These are phyloP conservation scores for Xenentodon cancila DNA, from an alignment of 2,797 vertebrate species.

Conservation along the genomic window DNA sequence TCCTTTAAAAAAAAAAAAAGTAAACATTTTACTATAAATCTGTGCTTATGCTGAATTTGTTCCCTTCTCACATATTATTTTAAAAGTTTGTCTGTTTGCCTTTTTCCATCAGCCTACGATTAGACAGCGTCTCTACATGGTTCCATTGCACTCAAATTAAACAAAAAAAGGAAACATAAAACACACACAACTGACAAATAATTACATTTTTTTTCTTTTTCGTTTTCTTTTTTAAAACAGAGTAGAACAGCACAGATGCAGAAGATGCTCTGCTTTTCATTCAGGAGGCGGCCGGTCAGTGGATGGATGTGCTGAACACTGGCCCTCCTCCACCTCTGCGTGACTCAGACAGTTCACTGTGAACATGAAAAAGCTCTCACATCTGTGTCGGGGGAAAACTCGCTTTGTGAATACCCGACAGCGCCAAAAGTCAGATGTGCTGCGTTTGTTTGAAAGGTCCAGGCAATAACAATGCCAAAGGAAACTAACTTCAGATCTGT, in stretches of 20 bases:
- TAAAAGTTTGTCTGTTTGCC: conserved; percentile 32
- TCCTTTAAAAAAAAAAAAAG: conserved; percentile 24
- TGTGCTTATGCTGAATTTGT: conserved; percentile 3
- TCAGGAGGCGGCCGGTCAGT: conserved; percentile 32
- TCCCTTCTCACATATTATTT: conserved; percentile 15
- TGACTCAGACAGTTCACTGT: conserved; percentile 43
- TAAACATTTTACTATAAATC: conserved; percentile 12
- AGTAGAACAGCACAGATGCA: conserved; percentile 78
- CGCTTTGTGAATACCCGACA: conserved; percentile 21
- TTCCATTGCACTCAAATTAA: conserved; percentile 69
- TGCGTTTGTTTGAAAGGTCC: conserved; percentile 33
- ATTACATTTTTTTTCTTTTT: no score
- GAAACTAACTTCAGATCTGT: conserved; percentile 17
- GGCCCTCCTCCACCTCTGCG: conserved; percentile 24
- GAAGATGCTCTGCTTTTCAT: conserved; percentile 43
- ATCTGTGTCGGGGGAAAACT: conserved; percentile 18
- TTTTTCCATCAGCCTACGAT: conserved; percentile 12
- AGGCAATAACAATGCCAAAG: conserved; percentile 32
- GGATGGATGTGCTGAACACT: conserved; percentile 45
- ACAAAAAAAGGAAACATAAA: conserved; percentile 69
- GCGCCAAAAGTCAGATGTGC: conserved; percentile 42
- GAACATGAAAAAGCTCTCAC: conserved; percentile 59
- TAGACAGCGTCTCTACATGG: conserved; percentile 58
- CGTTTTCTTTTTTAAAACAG: conserved; percentile 75
- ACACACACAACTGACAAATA: conserved; percentile 82